A percentile compares a stretch with the other conserved stretches of the same genome.
Evolutionary conservation across 2,113 vertebrate species (phyloP).

Genomic region (Gallinago media): DNA sequence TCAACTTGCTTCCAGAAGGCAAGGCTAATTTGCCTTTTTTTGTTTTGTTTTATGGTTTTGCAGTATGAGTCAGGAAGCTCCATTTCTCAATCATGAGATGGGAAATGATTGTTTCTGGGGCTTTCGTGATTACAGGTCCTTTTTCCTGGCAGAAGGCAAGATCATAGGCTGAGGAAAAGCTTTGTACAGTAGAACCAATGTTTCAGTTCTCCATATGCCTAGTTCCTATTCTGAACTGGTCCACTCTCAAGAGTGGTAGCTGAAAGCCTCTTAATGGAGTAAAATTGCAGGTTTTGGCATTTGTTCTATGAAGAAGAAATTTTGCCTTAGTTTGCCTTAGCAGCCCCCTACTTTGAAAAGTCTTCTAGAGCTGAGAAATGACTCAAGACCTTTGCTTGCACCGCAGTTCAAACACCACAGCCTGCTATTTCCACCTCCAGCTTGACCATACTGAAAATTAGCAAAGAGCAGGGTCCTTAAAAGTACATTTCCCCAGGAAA

Average conservation of each 20-base stretch:
- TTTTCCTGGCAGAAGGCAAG: not conserved
- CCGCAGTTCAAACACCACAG: accelerated
- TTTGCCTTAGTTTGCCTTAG: not conserved
- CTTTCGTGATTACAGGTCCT: not conserved
- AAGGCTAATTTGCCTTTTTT: not conserved
- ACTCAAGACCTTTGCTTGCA: not conserved
- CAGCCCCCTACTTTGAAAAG: not conserved
- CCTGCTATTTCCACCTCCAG: not conserved
- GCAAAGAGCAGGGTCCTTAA: not conserved
- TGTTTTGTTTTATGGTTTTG: not conserved
- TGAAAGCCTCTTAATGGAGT: not conserved
- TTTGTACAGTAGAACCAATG: not conserved
- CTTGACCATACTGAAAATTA: not conserved
- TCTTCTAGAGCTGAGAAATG: not conserved
- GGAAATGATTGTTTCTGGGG: not conserved
- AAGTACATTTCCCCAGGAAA: not conserved
- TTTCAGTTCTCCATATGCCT: not conserved
- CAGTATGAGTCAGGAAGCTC: not conserved
- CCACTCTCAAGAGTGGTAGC: not conserved
- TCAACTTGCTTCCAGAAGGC: not conserved
- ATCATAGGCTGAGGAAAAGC: not conserved
- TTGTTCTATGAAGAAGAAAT: not conserved
- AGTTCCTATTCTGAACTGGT: not conserved
- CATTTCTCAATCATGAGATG: not conserved
- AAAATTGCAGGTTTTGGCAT: not conserved